Evolutionary conservation across 92 coral and sea anemone genomes (phyloP).

Genomic region (Anthopleura xanthogrammica): DNA sequence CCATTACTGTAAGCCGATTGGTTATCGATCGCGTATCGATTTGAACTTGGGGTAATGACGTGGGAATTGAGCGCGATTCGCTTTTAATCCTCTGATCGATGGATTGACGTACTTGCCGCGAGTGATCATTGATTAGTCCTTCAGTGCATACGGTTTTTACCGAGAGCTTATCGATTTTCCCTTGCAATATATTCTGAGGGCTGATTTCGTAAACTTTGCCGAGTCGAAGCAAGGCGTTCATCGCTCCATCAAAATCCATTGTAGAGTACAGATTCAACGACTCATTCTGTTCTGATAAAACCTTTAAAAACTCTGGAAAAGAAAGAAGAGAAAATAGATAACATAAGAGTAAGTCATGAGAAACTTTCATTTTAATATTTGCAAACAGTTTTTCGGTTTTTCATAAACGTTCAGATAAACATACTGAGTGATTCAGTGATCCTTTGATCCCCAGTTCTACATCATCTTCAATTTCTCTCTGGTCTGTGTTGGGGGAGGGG

Average conservation of each 20-base stretch:
- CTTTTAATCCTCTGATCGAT: not conserved
- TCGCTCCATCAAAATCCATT: slow-evolving; percentile 48
- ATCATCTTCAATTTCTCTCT: too few species aligned
- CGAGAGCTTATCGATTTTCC: slow-evolving; percentile 12
- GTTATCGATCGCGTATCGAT: slow-evolving; percentile 19
- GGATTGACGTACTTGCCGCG: not conserved
- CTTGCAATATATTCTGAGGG: slow-evolving; percentile 33
- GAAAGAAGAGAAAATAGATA: not conserved
- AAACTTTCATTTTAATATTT: too few species aligned
- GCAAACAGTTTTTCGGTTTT: too few species aligned
- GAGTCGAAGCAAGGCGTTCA: slow-evolving; percentile 48
- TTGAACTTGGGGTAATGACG: slow-evolving; percentile 39
- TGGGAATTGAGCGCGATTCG: slow-evolving; percentile 1
- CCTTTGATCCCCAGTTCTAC: too few species aligned
- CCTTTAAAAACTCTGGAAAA: slow-evolving; percentile 26
- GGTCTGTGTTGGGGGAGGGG: too few species aligned
- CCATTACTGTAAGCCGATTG: slow-evolving; percentile 31
- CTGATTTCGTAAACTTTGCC: slow-evolving; percentile 49
- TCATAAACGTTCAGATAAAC: too few species aligned
- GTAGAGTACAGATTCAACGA: slow-evolving; percentile 12
- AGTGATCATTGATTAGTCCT: slow-evolving; percentile 4
- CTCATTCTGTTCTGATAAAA: slow-evolving; percentile 16
- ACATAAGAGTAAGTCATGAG: too few species aligned
- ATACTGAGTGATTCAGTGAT: too few species aligned
- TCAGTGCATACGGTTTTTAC: not conserved